Base-by-base conservation (phyloP, 37 sponge, comb jelly and placozoan species). In the Halisarca cf. caerulea region DNA sequence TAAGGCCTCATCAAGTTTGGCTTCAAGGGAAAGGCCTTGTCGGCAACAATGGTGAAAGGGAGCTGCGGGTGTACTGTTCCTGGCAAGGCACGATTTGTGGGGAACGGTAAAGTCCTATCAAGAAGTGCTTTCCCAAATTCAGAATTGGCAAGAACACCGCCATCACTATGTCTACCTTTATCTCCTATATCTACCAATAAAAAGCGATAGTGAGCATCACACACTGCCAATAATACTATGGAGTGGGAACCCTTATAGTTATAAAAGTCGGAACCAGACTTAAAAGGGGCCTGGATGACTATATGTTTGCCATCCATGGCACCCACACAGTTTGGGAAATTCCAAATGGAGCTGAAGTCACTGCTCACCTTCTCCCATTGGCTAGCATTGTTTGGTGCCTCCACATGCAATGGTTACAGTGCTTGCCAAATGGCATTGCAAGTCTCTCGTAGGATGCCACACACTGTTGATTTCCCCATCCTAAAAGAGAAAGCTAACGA, bases 381-480 rank as follows among this genome's bases (percentile, higher is more conserved):
- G 17, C 57, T 54, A 17, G 57, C 57, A 54, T 54, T 54, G 57
- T 11, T 18, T 54, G 57, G 57, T 17, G 17, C 57, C 57, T 17
- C 15, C 11, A 54, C 11, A 11, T 17, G 17, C n/a, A n/a, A n/a
- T n/a, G n/a, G n/a, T n/a, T n/a, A n/a, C n/a, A n/a, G n/a, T n/a
- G n/a, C n/a, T n/a, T 54, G 57, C 11, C 17, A 17, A 17, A 71
- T 81, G 3, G 59, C 89, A 37, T 54, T 42, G 11, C 89, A 88
- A 24, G 89, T 88, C 70, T 84, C 84, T 54, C 79, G 61, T n/a
- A 88, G 18, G 72, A 88, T 83, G n/a, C n/a, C n/a, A n/a, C n/a
- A n/a, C n/a, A n/a, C n/a, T n/a, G n/a, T n/a, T n/a, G n/a, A n/a
- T n/a, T n/a, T n/a, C n/a, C n/a, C n/a, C n/a, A n/a, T n/a, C n/a